Conservation (phyloP, 2,113 vertebrate species). For the Picathartes gymnocephalus region DNA sequence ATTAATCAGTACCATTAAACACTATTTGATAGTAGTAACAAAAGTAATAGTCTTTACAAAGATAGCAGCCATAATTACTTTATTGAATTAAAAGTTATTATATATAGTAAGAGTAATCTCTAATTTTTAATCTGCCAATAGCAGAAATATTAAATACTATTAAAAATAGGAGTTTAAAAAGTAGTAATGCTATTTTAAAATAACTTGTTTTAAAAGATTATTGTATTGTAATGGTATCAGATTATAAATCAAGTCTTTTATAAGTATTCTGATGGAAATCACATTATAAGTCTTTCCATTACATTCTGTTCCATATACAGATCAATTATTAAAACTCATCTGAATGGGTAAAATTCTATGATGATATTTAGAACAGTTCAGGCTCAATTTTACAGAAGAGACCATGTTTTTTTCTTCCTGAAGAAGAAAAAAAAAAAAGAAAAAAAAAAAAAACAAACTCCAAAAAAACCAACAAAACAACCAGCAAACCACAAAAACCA, state of each 20-base stretch:
- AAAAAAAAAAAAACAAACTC: background rate
- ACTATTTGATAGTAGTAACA: background rate
- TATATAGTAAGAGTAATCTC: background rate
- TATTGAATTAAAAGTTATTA: background rate
- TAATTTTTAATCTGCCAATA: background rate
- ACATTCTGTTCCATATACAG: background rate
- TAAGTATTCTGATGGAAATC: background rate
- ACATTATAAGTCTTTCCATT: background rate
- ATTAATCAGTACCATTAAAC: background rate
- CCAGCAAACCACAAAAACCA: background rate
- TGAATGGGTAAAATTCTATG: background rate
- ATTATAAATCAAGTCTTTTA: background rate
- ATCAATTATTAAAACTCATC: background rate
- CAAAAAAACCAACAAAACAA: background rate
- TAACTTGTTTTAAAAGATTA: background rate
- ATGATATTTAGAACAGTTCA: background rate
- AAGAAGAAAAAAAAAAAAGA: background rate
- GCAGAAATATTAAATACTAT: background rate
- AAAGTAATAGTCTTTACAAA: background rate
- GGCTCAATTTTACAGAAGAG: background rate
- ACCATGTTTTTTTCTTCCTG: background rate
- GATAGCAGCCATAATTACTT: background rate
- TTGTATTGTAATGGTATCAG: background rate
- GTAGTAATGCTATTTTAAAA: background rate
- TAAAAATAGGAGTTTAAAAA: background rate